These are phyloP conservation scores for Polyploca ridens DNA, from an alignment of 2,888 invertebrate species.

Conservation along the genomic window DNA sequence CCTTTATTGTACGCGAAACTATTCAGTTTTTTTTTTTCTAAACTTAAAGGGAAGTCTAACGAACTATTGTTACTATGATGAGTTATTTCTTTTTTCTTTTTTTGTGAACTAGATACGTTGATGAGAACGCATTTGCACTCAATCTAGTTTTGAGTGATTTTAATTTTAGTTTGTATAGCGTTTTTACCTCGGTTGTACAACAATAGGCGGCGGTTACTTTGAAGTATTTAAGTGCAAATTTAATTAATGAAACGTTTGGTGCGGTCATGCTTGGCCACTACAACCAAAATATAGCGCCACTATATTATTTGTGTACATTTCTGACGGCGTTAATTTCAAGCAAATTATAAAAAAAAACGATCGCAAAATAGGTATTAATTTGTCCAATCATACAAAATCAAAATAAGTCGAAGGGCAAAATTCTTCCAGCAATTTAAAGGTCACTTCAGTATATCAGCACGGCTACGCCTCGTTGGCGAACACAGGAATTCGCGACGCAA, in stretches of 20 bases:
- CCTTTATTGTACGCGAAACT: slow-evolving; percentile 20
- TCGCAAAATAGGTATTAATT: too few species aligned
- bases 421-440: too few species aligned
- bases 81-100: slow-evolving; percentile 59
- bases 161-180: slow-evolving; percentile 28
- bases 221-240: background rate
- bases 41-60: slow-evolving; percentile 63
- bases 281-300: too few species aligned
- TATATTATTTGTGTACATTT: too few species aligned
- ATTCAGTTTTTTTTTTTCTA: slow-evolving; percentile 24
- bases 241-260: background rate
- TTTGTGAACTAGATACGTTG: slow-evolving; percentile 51
- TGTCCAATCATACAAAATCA: too few species aligned
- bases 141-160: slow-evolving; percentile 33
- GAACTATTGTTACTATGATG: slow-evolving; percentile 70
- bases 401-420: too few species aligned
- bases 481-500: too few species aligned
- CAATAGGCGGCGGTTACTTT: slow-evolving; percentile 16
- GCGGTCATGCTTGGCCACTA: too few species aligned
- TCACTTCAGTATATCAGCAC: too few species aligned
- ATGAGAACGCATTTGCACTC: slow-evolving; percentile 52
- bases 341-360: too few species aligned
- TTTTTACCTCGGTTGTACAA: slow-evolving; percentile 29
- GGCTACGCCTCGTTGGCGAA: too few species aligned
- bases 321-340: too few species aligned